These are phyloP conservation scores for Pteromalus puparum DNA, from an alignment of 1,140 invertebrate genomes.

Conservation along the genomic window DNA sequence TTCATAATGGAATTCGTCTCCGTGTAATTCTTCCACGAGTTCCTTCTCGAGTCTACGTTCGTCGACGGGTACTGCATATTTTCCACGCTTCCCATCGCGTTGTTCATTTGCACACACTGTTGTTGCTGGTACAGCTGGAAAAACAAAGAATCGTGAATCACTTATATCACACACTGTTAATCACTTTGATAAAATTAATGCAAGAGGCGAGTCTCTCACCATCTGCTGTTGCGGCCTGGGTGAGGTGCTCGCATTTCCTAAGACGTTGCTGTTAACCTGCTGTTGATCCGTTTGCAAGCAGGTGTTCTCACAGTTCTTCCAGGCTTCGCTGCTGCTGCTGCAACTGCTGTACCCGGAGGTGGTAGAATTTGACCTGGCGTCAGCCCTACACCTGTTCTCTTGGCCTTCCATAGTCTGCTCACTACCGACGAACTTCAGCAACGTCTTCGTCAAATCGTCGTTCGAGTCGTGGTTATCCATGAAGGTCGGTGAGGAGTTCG, in stretches of 20 bases:
- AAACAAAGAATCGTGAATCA: neutral
- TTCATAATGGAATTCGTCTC: neutral
- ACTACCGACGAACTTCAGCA: conserved; percentile 29
- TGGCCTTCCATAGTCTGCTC: neutral
- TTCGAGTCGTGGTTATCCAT: neutral
- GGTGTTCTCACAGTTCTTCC: neutral
- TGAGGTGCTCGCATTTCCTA: neutral
- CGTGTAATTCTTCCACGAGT: neutral
- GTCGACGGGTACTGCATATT: neutral
- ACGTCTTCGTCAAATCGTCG: conserved; percentile 38
- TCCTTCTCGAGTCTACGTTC: neutral
- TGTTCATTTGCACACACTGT: neutral
- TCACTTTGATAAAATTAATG: no score
- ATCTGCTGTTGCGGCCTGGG: neutral
- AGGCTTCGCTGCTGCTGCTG: conserved; percentile 7
- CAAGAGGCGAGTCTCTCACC: neutral
- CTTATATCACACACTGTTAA: no score
- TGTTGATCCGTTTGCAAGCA: neutral
- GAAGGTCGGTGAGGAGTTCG: neutral
- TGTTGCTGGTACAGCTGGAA: conserved; percentile 7
- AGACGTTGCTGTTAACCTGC: neutral
- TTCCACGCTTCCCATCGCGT: neutral
- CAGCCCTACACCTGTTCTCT: neutral
- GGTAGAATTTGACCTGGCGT: neutral
- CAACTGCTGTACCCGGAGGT: conserved; percentile 27